Percentiles rank a stretch among this genome's conserved stretches.
Conservation (phyloP, 2,797 vertebrate genomes). For the Sciaenops ocellatus region DNA sequence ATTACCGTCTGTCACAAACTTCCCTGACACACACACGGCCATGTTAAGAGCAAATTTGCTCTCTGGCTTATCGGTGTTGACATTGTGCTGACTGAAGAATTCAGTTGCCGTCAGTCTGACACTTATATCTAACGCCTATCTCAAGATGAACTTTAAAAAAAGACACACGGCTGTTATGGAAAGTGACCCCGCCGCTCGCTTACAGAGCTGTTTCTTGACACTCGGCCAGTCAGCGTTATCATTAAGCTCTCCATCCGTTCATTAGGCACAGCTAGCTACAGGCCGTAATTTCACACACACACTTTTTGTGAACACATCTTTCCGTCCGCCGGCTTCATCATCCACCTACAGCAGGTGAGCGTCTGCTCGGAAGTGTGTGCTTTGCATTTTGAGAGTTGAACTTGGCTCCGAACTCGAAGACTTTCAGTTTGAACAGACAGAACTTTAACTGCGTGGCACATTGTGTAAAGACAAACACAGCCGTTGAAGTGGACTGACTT, state of each 20-base stretch:
- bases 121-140: conserved; percentile 4
- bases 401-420: conserved; percentile 5
- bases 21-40: background rate
- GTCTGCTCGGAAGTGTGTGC: background rate
- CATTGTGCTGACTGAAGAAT: conserved; percentile 23
- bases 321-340: conserved; percentile 38
- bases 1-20: conserved; percentile 3
- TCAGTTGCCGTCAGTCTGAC: background rate
- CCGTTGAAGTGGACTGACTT: background rate
- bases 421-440: conserved; percentile 26
- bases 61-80: background rate
- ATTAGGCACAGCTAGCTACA: conserved; percentile 14
- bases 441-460: conserved; percentile 17
- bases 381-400: conserved; percentile 1
- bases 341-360: background rate
- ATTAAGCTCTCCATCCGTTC: background rate
- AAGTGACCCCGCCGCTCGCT: conserved; percentile 1
- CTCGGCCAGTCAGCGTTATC: background rate
- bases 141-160: conserved; percentile 1
- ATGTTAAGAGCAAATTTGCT: background rate
- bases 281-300: conserved; percentile 1
- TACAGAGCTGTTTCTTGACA: background rate
- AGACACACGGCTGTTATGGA: background rate
- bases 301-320: conserved; percentile 20
- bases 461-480: background rate